Evolutionary conservation across 2,888 invertebrate genomes (phyloP), one percentile per base, ranked within the genome.

Genomic region (Stomorhina lunata): DNA sequence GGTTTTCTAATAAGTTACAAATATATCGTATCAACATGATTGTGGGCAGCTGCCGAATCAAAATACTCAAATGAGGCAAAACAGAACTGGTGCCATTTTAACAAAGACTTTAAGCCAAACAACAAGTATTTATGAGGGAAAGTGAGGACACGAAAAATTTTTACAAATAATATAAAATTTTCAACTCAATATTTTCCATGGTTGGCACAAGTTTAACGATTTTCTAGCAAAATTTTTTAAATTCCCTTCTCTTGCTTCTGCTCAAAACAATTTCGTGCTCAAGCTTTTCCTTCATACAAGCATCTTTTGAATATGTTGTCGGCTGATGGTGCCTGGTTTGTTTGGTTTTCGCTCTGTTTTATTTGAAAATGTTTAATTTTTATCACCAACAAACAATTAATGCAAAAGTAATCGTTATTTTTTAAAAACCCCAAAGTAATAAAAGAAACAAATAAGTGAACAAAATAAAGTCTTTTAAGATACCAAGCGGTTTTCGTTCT

Each of bases 331-430:
- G 10, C 12, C 9, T 12, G 25, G 22, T 57, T 34, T 34, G 37
- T 48, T 61, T 27, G 10, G n/a, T 17, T 48, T 48, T 37, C 4
- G 22, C 43, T 50, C 27, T 68, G 43, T 48, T 55, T 65, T 34
- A 81, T 55, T 71, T 57, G 12, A 48, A 72, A 69, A 76, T 71
- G 55, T 65, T 80, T 32, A 55, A n/a, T 32, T 50, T 50, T 76
- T 81, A 81, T 81, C 80, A 53, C 55, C 57, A 63, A 65, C 76
- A 76, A 57, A 76, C 80, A 81, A 81, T 81, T 81, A 81, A 81
- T 69, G 71, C 65, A 59, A 71, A 71, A 25, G 65, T 76, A 59
- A 80, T 71, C 71, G 71, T 63, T 76, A 45, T 55, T 69, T 53
- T 66, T 53, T 61, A 48, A 65, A 75, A 32, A 37, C 25, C 12